phyloP scores from a whole-genome alignment of 2,888 invertebrate genomes.

The Leucoma salicis region DNA sequence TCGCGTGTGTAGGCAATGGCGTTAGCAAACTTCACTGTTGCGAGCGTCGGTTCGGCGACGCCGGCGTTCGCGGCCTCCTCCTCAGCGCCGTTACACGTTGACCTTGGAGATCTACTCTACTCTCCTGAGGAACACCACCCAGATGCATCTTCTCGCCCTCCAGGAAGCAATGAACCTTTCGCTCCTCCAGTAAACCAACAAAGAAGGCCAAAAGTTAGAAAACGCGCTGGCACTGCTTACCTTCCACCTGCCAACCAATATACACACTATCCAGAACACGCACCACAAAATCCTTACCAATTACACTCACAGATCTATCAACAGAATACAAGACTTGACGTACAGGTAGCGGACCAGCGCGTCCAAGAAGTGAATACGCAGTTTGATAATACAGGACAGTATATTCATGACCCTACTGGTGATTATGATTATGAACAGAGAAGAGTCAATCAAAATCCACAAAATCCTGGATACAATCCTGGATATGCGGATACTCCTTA shows the following conservation, averaged over 20 bases:
- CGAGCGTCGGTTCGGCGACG: slow-evolving; percentile 56
- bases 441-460: slow-evolving; percentile 50
- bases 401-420: slow-evolving; percentile 70
- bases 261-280: slow-evolving; percentile 62
- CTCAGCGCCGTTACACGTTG: slow-evolving; percentile 56
- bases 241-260: slow-evolving; percentile 72
- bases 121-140: slow-evolving; percentile 64
- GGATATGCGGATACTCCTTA: slow-evolving; percentile 66
- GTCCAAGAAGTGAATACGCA: slow-evolving; percentile 63
- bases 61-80: slow-evolving; percentile 58
- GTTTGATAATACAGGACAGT: slow-evolving; percentile 69
- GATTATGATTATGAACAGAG: slow-evolving; percentile 76
- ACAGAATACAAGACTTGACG: slow-evolving; percentile 64
- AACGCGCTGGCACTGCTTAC: slow-evolving; percentile 72
- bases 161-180: slow-evolving; percentile 50
- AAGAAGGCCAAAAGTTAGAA: slow-evolving; percentile 63
- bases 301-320: slow-evolving; percentile 68
- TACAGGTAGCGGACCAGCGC: slow-evolving; percentile 66
- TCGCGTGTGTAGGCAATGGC: slow-evolving; percentile 69
- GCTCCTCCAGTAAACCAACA: slow-evolving; percentile 51
- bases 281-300: slow-evolving; percentile 67
- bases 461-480: slow-evolving; percentile 55
- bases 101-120: slow-evolving; percentile 69
- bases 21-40: slow-evolving; percentile 70
- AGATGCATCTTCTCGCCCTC: slow-evolving; percentile 23